These are phyloP conservation scores for Pyrocoelia pectoralis DNA, from an alignment of 2,888 invertebrate species.

Conservation along the genomic window DNA sequence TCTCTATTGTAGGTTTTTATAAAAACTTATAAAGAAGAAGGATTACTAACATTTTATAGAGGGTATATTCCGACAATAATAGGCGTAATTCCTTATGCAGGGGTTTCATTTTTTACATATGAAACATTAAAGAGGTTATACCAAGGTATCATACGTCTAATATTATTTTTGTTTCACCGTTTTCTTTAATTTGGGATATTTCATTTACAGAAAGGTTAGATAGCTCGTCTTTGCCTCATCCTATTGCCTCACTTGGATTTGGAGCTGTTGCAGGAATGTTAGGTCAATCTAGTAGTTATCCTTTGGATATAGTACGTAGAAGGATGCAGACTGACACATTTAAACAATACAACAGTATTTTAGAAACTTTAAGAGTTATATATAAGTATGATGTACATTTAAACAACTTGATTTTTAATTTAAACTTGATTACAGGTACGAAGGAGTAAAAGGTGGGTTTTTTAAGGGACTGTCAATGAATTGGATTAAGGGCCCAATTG, in stretches of 20 bases:
- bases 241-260: conserved; percentile 75
- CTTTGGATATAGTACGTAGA: conserved; percentile 87
- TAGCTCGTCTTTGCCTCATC: conserved; percentile 47
- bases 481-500: conserved; percentile 94
- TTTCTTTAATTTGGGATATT: too few species aligned
- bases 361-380: conserved; percentile 72
- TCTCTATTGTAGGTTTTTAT: conserved; percentile 52
- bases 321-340: conserved; percentile 68
- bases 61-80: conserved; percentile 91
- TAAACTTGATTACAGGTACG: conserved; percentile 68
- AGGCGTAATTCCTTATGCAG: conserved; percentile 96
- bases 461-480: conserved; percentile 99
- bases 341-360: conserved; percentile 70
- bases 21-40: conserved; percentile 80
- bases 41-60: conserved; percentile 78
- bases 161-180: too few species aligned
- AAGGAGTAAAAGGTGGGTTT: conserved; percentile 88
- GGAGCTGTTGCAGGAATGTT: conserved; percentile 93
- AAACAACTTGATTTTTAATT: background rate
- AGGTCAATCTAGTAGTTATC: conserved; percentile 96
- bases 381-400: conserved; percentile 67
- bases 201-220: conserved; percentile 49
- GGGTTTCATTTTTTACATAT: conserved; percentile 96
- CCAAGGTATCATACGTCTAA: conserved; percentile 66
- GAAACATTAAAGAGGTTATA: conserved; percentile 89